Conservation (phyloP, 2,113 vertebrate species). For the Prunella himalayana region DNA sequence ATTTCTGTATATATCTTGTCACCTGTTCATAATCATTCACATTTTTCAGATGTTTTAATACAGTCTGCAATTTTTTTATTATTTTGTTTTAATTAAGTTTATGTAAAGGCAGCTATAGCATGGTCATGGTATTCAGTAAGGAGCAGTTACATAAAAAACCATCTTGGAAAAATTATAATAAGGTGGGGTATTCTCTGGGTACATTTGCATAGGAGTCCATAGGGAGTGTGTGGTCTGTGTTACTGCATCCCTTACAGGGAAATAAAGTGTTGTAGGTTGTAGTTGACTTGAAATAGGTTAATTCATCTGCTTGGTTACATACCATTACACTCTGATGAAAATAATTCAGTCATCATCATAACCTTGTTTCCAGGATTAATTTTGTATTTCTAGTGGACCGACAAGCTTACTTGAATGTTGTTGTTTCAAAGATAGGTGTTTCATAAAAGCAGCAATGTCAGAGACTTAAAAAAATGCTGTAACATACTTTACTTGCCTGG, state of each 20-base stretch:
- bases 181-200: not conserved
- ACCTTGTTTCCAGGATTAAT: not conserved
- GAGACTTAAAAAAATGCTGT: not conserved
- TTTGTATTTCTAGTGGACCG: not conserved
- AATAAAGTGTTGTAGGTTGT: not conserved
- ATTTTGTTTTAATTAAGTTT: not conserved
- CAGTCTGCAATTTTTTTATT: not conserved
- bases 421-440: not conserved
- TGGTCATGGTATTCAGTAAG: not conserved
- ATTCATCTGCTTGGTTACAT: not conserved
- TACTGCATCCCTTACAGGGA: not conserved
- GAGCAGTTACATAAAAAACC: not conserved
- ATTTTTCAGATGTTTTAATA: not conserved
- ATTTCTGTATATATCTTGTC: not conserved
- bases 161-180: not conserved
- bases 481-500: not conserved
- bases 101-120: not conserved
- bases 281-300: not conserved
- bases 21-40: not conserved
- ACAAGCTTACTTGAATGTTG: not conserved
- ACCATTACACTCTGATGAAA: not conserved
- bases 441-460: not conserved
- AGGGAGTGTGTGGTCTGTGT: not conserved
- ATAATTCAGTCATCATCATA: not conserved
- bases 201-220: not conserved